Evolutionary conservation across 2,888 invertebrate genomes (phyloP), one percentile per base, ranked within the genome.

Genomic region (Andrena chrysosceles): DNA sequence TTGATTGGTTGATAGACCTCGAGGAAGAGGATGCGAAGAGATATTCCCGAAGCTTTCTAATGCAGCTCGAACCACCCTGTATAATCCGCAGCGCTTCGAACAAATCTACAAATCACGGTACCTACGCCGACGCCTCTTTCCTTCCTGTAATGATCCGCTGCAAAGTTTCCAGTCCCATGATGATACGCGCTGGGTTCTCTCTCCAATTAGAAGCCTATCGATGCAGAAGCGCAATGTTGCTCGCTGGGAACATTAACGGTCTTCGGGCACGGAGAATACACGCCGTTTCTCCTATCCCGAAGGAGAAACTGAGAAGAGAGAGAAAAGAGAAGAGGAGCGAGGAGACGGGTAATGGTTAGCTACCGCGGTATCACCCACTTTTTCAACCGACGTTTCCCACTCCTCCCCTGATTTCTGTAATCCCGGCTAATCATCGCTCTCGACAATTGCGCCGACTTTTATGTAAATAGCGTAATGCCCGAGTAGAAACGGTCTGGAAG

Each of bases 341-440:
- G 20, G 49, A 48, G 20, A 29, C 56, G 31, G 79, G 35, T 72
- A 81, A 81, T 79, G 66, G 52, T 35, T 64, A 52, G 63, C 74
- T 72, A 68, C 69, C 60, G 67, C 59, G 42, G 48, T 66, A 74
- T 76, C 72, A 29, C 81, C 68, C 54, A 70, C 59, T 73, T 75
- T 78, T 71, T 82, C 78, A 62, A 64, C 56, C 70, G 54, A 23
- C 56, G 23, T 10, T 7, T 49, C 64, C 42, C 48, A 20, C 81
- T 63, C 54, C 35, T 6, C 74, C 73, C 74, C 83, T 85, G 78
- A 88, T 88, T 88, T 82, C 84, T 81, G 88, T 88, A 87, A 86
- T 85, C 84, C 69, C 68, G 60, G 77, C 74, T 87, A 85, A 88
- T 86, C 80, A 82, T 75, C 71, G 78, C 64, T 81, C 76, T 63